Evolutionary conservation across 35 echinoderm and acorn worm genomes (phyloP), one percentile per base, ranked within the genome.

Genomic region (Apostichopus parvimensis): DNA sequence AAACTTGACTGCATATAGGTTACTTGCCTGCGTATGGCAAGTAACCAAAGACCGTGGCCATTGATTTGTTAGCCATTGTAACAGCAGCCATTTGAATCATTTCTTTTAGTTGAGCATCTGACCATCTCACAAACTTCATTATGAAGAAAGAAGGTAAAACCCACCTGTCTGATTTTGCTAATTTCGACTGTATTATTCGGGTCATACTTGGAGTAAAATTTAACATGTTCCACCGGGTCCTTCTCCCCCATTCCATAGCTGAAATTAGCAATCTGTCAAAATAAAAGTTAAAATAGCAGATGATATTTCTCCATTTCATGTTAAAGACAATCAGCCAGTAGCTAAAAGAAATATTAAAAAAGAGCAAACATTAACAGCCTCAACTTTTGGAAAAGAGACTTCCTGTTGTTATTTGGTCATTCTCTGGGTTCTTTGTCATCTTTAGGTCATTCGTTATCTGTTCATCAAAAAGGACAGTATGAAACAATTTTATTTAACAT

Each of bases 211-310:
- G 95, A 87, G 87, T 97, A 97, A 91, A 97, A 97, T 75, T 93
- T 73, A 22, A 97, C 93, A 65, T 95, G 87, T 65, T 95, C 88
- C 8, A 97, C 90, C 21, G 95, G 95, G 73, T 97, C 91, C 80
- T 93, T 57, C 34, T 87, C 77, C 7, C 93, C 95, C 95, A 97
- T 97, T 58, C 95, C 95, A 79, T 97, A 97, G 87, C 93, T 94
- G 26, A 95, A 73, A 86, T 91, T 93, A 12, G 94, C 93, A 25
- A 97, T 84, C 95, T 97, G 87, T 26, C 57, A 53, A 20, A 86
- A 53, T n/a, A 71, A 72, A 45, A 4, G 34, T 45, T 4, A 45
- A 45, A 45, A 45, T 45, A 45, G 34, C 34, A 45, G 34, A 45
- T 45, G 34, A 45, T 45, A 45, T 45, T 28, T 45, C 34, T 45